A percentile compares a stretch with the other conserved stretches of the same genome.
Evolutionary conservation across 53 echinoderm and acorn worm genomes (phyloP).

Genomic region (Paracentrotus lividus): DNA sequence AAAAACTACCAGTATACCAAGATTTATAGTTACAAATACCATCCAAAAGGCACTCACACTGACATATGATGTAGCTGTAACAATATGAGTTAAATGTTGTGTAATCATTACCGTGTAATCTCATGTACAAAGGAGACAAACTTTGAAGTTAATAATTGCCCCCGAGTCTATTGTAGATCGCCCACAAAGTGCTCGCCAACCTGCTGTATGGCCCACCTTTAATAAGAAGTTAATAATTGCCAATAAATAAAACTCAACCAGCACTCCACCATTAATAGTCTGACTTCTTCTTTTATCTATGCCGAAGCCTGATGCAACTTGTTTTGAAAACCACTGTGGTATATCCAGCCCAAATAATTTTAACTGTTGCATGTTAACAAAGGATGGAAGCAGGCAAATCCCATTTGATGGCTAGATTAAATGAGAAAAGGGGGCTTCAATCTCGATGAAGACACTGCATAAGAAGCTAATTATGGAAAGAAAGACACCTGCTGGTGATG

Average conservation of each 20-base stretch:
- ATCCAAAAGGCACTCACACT: too few species aligned
- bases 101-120: too few species aligned
- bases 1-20: too few species aligned
- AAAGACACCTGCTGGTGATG: background rate
- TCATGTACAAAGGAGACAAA: background rate
- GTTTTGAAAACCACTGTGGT: background rate
- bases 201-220: too few species aligned
- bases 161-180: too few species aligned
- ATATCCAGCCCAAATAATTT: background rate
- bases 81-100: too few species aligned
- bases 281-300: background rate
- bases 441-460: background rate
- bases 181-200: too few species aligned
- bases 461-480: background rate
- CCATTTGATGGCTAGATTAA: constrained; percentile 16
- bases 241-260: background rate
- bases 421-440: background rate
- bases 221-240: constrained; percentile 13
- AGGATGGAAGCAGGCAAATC: background rate
- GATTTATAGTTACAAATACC: too few species aligned
- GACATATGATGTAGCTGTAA: too few species aligned
- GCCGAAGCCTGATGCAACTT: background rate
- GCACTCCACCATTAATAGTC: background rate
- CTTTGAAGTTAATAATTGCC: constrained; percentile 4
- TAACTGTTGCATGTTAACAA: background rate